Percentiles rank a stretch among this genome's conserved stretches.
phyloP scores from a whole-genome alignment of 2,797 vertebrate species.

The Platalea minor region DNA sequence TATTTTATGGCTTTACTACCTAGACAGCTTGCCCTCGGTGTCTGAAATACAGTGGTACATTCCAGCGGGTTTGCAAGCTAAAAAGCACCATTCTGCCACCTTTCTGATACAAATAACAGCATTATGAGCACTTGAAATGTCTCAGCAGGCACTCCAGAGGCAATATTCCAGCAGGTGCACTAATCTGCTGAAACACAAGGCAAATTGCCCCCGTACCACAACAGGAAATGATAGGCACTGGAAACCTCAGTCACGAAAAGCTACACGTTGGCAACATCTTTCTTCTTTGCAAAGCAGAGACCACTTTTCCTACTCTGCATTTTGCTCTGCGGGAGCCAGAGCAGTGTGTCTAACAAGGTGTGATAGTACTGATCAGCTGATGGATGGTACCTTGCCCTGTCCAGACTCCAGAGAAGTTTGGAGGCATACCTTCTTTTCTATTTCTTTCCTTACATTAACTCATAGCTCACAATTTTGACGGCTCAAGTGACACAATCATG shows the following conservation, averaged over 20 bases:
- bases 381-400: background rate
- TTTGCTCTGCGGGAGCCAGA: background rate
- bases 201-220: background rate
- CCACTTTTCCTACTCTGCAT: background rate
- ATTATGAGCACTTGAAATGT: background rate
- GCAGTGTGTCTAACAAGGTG: background rate
- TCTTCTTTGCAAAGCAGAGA: background rate
- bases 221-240: background rate
- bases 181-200: background rate
- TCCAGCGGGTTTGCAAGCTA: background rate
- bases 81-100: conserved; percentile 27
- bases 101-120: background rate
- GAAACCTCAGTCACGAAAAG: background rate
- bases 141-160: conserved; percentile 12
- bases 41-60: background rate
- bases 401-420: background rate
- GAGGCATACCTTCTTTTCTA: background rate
- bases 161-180: conserved; percentile 6
- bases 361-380: background rate
- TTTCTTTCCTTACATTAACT: background rate
- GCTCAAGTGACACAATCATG: accelerated
- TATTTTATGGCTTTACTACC: background rate
- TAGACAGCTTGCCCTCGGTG: background rate
- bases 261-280: background rate
- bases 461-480: background rate